phyloP scores from a whole-genome alignment of 2,888 invertebrate species.

The Cataglyphis cursor region DNA sequence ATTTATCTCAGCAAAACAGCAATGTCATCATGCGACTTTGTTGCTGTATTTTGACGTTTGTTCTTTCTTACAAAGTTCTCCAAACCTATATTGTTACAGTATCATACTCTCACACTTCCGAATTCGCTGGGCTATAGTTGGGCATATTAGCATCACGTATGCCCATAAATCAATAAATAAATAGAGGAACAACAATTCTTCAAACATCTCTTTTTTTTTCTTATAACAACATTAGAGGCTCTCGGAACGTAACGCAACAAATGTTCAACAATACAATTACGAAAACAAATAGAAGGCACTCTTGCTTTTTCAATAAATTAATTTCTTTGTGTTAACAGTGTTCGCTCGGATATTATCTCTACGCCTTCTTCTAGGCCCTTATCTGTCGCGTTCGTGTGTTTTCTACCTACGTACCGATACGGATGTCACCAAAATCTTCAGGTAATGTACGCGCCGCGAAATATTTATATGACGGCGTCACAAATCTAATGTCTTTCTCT shows the following conservation, averaged over 20 bases:
- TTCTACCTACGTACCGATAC: slow-evolving; percentile 57
- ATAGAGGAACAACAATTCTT: slow-evolving; percentile 85
- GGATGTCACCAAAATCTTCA: slow-evolving; percentile 48
- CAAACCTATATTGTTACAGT: slow-evolving; percentile 70
- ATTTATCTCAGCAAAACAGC: slow-evolving; percentile 5
- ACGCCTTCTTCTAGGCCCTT: slow-evolving; percentile 74
- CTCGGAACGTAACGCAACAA: slow-evolving; percentile 85
- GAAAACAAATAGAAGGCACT: slow-evolving; percentile 87
- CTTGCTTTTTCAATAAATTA: slow-evolving; percentile 84
- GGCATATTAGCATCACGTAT: slow-evolving; percentile 60
- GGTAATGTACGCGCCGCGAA: slow-evolving; percentile 42
- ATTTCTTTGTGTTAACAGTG: slow-evolving; percentile 78
- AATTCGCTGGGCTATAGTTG: slow-evolving; percentile 76
- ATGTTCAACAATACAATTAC: slow-evolving; percentile 86
- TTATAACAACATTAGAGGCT: slow-evolving; percentile 85
- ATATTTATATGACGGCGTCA: slow-evolving; percentile 59
- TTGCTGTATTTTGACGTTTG: slow-evolving; percentile 61
- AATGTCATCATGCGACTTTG: slow-evolving; percentile 5
- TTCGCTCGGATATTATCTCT: slow-evolving; percentile 72
- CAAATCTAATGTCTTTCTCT: slow-evolving; percentile 50
- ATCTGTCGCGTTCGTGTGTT: slow-evolving; percentile 59
- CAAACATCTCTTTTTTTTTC: slow-evolving; percentile 78
- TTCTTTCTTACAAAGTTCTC: slow-evolving; percentile 62
- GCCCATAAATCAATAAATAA: slow-evolving; percentile 85
- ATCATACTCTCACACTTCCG: slow-evolving; percentile 74